Conservation (phyloP, 1,140 invertebrate species). For the Micrasema minimum region DNA sequence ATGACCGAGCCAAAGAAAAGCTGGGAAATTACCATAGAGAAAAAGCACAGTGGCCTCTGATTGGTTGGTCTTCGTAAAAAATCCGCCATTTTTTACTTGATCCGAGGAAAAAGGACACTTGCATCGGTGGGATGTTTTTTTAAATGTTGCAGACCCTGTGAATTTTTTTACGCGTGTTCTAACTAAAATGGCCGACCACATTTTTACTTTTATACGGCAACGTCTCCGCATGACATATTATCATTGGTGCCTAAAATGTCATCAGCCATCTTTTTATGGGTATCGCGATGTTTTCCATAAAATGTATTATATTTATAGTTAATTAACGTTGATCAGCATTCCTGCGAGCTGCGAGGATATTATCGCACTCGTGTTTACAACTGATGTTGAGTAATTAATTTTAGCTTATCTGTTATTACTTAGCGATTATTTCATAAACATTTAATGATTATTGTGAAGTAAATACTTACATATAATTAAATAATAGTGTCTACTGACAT, state of each 20-base stretch:
- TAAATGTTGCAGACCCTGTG: too few species aligned
- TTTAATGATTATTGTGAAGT: too few species aligned
- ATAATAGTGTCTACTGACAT: too few species aligned
- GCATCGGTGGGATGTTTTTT: too few species aligned
- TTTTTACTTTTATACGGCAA: conserved; percentile 2
- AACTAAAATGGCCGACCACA: too few species aligned
- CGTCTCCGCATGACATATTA: conserved; percentile 20
- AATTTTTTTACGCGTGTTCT: too few species aligned
- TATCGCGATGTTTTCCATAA: conserved; percentile 18
- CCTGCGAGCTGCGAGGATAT: not conserved
- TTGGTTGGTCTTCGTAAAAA: too few species aligned
- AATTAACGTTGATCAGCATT: conserved; percentile 27
- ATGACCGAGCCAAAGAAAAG: not conserved
- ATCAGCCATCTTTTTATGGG: conserved; percentile 4
- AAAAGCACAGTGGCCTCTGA: too few species aligned
- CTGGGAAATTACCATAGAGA: not conserved
- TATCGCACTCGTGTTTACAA: conserved; percentile 3
- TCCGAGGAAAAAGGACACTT: not conserved
- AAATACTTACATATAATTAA: too few species aligned
- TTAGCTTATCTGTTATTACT: not conserved
- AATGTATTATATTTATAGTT: conserved; percentile 24
- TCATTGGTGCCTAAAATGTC: conserved; percentile 24
- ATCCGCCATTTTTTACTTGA: too few species aligned
- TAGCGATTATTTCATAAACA: too few species aligned
- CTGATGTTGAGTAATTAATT: not conserved